Evolutionary conservation across 2,888 invertebrate species (phyloP).

Genomic region (Clusia tigrina): DNA sequence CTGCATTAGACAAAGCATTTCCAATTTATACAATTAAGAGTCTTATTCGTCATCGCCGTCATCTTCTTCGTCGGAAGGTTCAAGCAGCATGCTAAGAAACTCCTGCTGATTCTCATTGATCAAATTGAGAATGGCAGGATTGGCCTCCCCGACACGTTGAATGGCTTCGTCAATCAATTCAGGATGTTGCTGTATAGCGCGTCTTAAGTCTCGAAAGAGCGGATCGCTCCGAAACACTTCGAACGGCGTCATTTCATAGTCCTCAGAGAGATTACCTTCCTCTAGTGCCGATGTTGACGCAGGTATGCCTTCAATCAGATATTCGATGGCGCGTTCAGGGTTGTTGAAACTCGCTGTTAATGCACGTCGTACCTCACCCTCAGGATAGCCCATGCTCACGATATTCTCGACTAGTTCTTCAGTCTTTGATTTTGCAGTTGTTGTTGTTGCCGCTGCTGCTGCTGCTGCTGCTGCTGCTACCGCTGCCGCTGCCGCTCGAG

Average conservation of each 20-base stretch:
- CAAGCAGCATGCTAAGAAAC: slow-evolving; percentile 85
- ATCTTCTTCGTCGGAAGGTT: slow-evolving; percentile 35
- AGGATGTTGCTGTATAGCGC: slow-evolving; percentile 89
- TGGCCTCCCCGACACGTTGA: slow-evolving; percentile 89
- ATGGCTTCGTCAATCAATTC: slow-evolving; percentile 86
- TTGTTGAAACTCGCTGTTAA: slow-evolving; percentile 93
- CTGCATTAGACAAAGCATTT: background rate
- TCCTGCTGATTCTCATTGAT: slow-evolving; percentile 90
- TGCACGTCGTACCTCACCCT: slow-evolving; percentile 81
- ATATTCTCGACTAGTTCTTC: slow-evolving; percentile 39
- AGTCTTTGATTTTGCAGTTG: slow-evolving; percentile 22
- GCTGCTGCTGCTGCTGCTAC: slow-evolving; percentile 4
- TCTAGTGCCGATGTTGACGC: slow-evolving; percentile 33
- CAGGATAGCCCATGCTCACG: slow-evolving; percentile 84
- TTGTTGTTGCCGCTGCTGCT: slow-evolving; percentile 20
- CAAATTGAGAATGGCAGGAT: slow-evolving; percentile 88
- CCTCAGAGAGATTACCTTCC: slow-evolving; percentile 27
- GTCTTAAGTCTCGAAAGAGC: slow-evolving; percentile 93
- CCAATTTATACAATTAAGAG: slow-evolving; percentile 24
- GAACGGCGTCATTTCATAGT: slow-evolving; percentile 68
- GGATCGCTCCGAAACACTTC: slow-evolving; percentile 89
- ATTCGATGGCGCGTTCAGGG: slow-evolving; percentile 96
- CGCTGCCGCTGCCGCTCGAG: slow-evolving; percentile 7
- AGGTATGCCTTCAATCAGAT: slow-evolving; percentile 88
- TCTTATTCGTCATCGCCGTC: slow-evolving; percentile 28